Evolutionary conservation across 1,140 invertebrate species (phyloP), one percentile per base, ranked within the genome.

Genomic region (Magallana angulata): DNA sequence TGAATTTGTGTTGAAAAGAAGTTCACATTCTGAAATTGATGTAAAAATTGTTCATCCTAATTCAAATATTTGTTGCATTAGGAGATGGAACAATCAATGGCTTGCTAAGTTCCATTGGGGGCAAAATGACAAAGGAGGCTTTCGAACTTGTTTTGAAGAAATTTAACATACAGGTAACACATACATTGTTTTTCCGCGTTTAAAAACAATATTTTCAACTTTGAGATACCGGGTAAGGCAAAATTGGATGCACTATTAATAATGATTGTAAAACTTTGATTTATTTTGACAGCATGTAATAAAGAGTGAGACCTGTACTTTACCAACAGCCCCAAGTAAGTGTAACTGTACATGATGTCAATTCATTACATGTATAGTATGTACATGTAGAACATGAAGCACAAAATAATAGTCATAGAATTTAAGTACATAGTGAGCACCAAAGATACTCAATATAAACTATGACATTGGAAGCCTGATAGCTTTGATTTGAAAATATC

Each of bases 91-190:
- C 87, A 30, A 87, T 91, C 12, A 80, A 36, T 56, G 86, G 88
- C 11, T 84, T 90, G 36, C 82, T 86, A 36, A 82, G 60, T n/a
- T 16, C 14, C 36, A 84, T 89, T 1, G 91, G 89, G 71, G 88
- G 88, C 3, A 62, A 76, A 18, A 64, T 91, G 57, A 88, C 90
- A 57, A 71, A 62, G 5, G 89, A 88, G 36, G 89, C 87, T 0
- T 90, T 91, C 56, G 68, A 88, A 48, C 57, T 90, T 3, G 87
- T 90, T 9, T 68, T 91, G 9, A 88, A 87, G 30, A 87, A 71
- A 71, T 84, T 89, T 24, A 60, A 83, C 60, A 68, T 91, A 11
- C 87, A 91, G 68, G 91, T 91, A 86, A 89, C 18, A 24, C 18
- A 24, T 89, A 60, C 18, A 7, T 64, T 18, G 9, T 24, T n/a